Base-by-base conservation (phyloP, 2,888 invertebrate genomes). In the Sesia bembeciformis region DNA sequence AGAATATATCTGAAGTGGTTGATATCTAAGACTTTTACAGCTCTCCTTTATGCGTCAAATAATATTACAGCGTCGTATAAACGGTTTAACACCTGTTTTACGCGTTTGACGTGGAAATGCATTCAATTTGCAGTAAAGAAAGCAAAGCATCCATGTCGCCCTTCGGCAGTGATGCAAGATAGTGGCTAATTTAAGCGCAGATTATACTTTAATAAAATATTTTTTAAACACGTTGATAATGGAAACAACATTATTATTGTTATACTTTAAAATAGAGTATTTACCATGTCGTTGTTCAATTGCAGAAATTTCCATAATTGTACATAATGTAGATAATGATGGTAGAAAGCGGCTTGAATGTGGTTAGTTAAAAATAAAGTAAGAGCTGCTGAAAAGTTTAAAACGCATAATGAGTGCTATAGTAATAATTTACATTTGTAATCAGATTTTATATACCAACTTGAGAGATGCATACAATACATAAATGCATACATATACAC, bases 81-180 rank as follows among this genome's bases (percentile, higher is more conserved):
- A 66, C 57, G 55, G 57, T 60, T 69, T 66, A 62, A 62, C 63
- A 56, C 53, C 57, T 55, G 57, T 62, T 72, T 72, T 67, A 75
- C 64, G 63, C 64, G 63, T 60, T 62, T 65, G 65, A 70, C 70
- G 73, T 78, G 74, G 71, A 74, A 78, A 74, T 76, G 78, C 80
- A 81, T 81, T 74, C 79, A 78, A 84, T 84, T 76, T 83, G 83
- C 81, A 84, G 72, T 83, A 78, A 83, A 81, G 46, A 46, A 46
- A 5, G 46, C n/a, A 46, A 46, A 46, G 46, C 23, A n/a, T 46
- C 46, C 23, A 23, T 23, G 23, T 23, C 23, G 23, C 23, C 8
- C n/a, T 46, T 46, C 23, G 46, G 46, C 23, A 46, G 23, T 0
- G 46, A 46, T 46, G 46, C 8, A 8, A 46, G 46, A 46, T 3